Base-by-base conservation (phyloP, 2,797 vertebrate genomes). In the Meda fulgida region DNA sequence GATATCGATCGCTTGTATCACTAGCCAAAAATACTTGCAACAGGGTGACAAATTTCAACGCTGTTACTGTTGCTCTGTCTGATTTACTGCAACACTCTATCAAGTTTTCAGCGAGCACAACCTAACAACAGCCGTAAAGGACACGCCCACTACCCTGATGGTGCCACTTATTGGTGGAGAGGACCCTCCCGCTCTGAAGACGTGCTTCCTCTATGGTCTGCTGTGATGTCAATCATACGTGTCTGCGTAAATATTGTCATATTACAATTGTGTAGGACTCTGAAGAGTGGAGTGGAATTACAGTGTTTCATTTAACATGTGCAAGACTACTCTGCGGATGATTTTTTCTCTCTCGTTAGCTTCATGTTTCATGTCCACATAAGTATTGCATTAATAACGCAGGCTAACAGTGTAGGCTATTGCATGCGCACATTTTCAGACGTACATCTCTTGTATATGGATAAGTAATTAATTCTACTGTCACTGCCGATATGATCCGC, bases 1-100 rank as follows among this genome's bases (percentile, higher is more conserved):
- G 94, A 93, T 91, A 91, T 94, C 93, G 91, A 93, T 92, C 88
- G 91, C 92, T 92, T 91, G 92, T 89, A 88, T 93, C 93, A 88
- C 93, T 93, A 89, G 93, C 94, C 94, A 94, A 92, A 94, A 95
- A 95, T 94, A 95, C 94, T 94, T 87, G 93, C 93, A 91, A 93
- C 92, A 86, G 93, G 92, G 92, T 91, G 93, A 92, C 92, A 89
- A 92, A 86, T 94, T 94, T 94, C 93, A 94, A 90, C 85, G 94
- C 91, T 92, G 93, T 91, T 90, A 92, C 93, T 91, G 93, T 82
- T 91, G 91, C 92, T 92, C 92, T 51, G 92, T 93, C 91, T 95
- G 94, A 95, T 95, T 94, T 94, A 94, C 94, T 93, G 93, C 94
- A 93, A 92, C 93, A 92, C 93, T 92, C 89, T 90, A 89, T 92